A percentile compares a stretch with the other conserved stretches of the same genome.
These are phyloP conservation scores for Oscheius onirici DNA, from an alignment of 2,888 invertebrate genomes.

Conservation along the genomic window DNA sequence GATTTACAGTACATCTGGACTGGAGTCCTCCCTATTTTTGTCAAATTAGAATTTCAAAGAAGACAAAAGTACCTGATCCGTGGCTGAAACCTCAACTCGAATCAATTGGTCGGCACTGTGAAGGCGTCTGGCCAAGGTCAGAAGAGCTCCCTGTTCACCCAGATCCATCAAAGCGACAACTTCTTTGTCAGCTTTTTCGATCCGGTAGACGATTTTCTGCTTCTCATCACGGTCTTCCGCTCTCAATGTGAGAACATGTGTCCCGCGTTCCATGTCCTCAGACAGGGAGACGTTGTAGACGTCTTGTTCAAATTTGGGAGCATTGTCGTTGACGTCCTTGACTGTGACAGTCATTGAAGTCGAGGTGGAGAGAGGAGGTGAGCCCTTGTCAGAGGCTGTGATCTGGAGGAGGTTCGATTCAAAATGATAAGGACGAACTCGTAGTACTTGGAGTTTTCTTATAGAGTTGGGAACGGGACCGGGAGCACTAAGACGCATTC, in stretches of 20 bases:
- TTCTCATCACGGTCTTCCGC: slow-evolving; percentile 51
- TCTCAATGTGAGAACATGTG: slow-evolving; percentile 46
- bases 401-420: slow-evolving; percentile 52
- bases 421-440: no score
- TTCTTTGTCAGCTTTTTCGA: slow-evolving; percentile 57
- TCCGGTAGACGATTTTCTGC: slow-evolving; percentile 64
- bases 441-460: no score
- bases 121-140: slow-evolving; percentile 59
- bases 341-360: slow-evolving; percentile 64
- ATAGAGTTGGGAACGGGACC: no score
- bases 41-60: neutral
- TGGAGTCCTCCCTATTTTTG: slow-evolving; percentile 42
- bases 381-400: slow-evolving; percentile 89
- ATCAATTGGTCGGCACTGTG: slow-evolving; percentile 56
- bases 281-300: slow-evolving; percentile 83
- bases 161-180: slow-evolving; percentile 64
- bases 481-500: no score
- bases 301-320: slow-evolving; percentile 81
- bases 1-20: slow-evolving; percentile 49
- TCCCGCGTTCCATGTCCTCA: slow-evolving; percentile 79
- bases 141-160: slow-evolving; percentile 63
- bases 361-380: slow-evolving; percentile 76
- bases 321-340: slow-evolving; percentile 84
- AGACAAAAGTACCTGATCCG: slow-evolving; percentile 51
- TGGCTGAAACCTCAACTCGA: slow-evolving; percentile 61